phyloP scores from a whole-genome alignment of 2,888 invertebrate species.

The Zygothrica quintamaculata region DNA sequence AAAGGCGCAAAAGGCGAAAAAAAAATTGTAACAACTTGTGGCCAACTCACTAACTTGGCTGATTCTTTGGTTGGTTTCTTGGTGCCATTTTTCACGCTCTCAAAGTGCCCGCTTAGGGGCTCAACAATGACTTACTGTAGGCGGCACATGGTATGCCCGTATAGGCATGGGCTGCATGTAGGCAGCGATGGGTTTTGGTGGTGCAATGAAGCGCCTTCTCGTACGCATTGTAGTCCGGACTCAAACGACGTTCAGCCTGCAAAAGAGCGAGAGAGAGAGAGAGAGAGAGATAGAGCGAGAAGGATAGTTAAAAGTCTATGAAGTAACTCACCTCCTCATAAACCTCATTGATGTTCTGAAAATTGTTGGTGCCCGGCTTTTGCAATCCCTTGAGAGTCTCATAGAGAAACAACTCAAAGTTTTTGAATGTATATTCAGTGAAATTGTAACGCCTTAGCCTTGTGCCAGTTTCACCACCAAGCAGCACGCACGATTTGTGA shows the following conservation, averaged over 20 bases:
- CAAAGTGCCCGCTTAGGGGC: conserved; percentile 41
- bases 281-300: not conserved
- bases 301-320: not conserved
- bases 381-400: conserved; percentile 92
- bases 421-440: conserved; percentile 89
- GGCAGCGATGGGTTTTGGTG: conserved; percentile 94
- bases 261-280: conserved; percentile 12
- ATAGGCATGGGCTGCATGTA: conserved; percentile 95
- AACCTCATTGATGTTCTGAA: conserved; percentile 87
- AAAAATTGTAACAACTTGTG: conserved; percentile 54
- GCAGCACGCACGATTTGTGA: conserved; percentile 90
- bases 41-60: conserved; percentile 28
- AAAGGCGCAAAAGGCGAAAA: conserved; percentile 25
- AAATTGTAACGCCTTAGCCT: conserved; percentile 87
- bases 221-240: conserved; percentile 85
- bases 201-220: conserved; percentile 93
- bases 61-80: conserved; percentile 20
- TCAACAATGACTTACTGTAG: conserved; percentile 88
- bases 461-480: conserved; percentile 85
- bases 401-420: conserved; percentile 95
- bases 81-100: conserved; percentile 74
- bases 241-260: conserved; percentile 85
- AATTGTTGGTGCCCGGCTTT: conserved; percentile 88
- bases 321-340: conserved; percentile 87
- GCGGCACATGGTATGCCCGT: conserved; percentile 93